Conservation (phyloP, 2,888 invertebrate species). For the Oithona nana region DNA sequence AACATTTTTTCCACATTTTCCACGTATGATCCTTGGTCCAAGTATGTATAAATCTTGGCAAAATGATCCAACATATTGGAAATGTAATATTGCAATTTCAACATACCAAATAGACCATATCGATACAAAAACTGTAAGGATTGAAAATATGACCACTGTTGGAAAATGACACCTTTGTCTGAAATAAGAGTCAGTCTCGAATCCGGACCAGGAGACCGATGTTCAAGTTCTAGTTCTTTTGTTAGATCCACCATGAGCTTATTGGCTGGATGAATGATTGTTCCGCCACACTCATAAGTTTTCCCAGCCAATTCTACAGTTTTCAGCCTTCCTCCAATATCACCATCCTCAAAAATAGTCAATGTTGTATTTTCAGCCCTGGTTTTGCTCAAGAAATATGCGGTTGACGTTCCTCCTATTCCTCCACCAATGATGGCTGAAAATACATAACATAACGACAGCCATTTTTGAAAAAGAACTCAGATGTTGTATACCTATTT, state of each 20-base stretch:
- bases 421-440: conserved; percentile 42
- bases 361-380: conserved; percentile 27
- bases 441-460: no score
- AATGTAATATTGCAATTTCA: conserved; percentile 30
- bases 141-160: background rate
- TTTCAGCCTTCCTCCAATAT: conserved; percentile 39
- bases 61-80: conserved; percentile 28
- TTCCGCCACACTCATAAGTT: conserved; percentile 39
- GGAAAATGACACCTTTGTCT: background rate
- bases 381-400: conserved; percentile 32
- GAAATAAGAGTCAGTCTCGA: background rate
- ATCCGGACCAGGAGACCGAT: background rate
- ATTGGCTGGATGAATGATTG: conserved; percentile 39
- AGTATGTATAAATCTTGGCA: conserved; percentile 23
- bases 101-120: conserved; percentile 35
- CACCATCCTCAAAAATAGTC: conserved; percentile 36
- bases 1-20: background rate
- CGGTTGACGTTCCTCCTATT: conserved; percentile 39
- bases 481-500: no score
- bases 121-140: conserved; percentile 28
- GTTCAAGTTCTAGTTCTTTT: conserved; percentile 29
- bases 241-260: conserved; percentile 37
- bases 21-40: background rate
- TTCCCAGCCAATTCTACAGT: conserved; percentile 31
- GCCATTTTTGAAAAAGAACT: no score